These are phyloP conservation scores for Meandrina meandrites DNA, from an alignment of 92 coral and sea anemone genomes.

Conservation along the genomic window DNA sequence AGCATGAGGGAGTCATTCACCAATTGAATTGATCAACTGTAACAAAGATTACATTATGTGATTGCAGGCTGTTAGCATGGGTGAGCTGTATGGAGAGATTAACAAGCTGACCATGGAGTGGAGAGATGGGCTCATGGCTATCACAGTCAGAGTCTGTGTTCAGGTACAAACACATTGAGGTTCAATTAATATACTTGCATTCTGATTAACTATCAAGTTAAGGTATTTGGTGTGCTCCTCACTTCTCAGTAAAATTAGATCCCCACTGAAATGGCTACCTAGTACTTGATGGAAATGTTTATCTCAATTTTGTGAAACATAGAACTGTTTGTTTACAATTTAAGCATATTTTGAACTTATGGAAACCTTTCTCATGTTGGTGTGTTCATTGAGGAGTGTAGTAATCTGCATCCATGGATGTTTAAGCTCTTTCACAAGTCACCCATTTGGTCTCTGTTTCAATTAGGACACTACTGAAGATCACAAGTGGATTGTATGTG, in stretches of 20 bases:
- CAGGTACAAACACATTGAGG: constrained; percentile 79
- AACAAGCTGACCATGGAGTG: constrained; percentile 98
- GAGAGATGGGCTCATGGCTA: constrained; percentile 97
- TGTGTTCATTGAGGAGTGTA: too few species aligned
- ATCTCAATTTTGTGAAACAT: too few species aligned
- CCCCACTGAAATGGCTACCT: too few species aligned
- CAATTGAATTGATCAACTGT: too few species aligned
- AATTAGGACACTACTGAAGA: constrained; percentile 89
- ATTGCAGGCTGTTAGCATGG: constrained; percentile 91
- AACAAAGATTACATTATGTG: neutral
- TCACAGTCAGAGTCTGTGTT: constrained; percentile 94
- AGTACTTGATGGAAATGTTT: too few species aligned
- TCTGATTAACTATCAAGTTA: neutral
- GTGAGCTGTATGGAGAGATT: constrained; percentile 96
- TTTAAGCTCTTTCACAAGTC: too few species aligned
- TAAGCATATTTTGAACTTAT: too few species aligned
- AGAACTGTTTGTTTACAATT: too few species aligned
- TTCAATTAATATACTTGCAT: neutral
- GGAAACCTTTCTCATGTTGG: too few species aligned
- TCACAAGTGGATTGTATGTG: constrained; percentile 99
- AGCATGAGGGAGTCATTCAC: too few species aligned
- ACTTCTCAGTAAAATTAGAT: neutral
- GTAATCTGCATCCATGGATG: too few species aligned
- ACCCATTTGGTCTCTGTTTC: neutral
- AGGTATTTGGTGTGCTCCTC: neutral